Conservation (phyloP, 2,888 invertebrate genomes). For the Macaria liturata region DNA sequence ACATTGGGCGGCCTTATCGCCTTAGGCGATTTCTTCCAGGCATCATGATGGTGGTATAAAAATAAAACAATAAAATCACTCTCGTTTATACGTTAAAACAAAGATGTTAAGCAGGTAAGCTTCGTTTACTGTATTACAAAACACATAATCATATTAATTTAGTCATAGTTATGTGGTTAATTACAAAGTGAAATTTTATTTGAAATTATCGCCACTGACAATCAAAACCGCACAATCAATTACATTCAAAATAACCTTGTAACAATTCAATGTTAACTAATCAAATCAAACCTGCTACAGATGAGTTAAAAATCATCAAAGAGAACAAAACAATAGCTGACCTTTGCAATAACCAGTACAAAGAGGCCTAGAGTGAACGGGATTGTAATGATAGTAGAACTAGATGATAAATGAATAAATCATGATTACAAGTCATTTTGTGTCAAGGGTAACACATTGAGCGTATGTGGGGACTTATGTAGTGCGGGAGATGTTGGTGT, state of each 20-base stretch:
- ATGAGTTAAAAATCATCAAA: constrained; percentile 1
- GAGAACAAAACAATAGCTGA: constrained; percentile 6
- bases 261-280: not conserved
- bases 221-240: not conserved
- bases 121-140: too few relatives aligned
- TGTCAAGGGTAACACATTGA: constrained; percentile 52
- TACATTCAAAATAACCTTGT: constrained; percentile 1
- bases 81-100: too few relatives aligned
- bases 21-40: too few relatives aligned
- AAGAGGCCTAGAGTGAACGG: constrained; percentile 39
- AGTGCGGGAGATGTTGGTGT: constrained; percentile 5
- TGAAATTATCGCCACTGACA: too few relatives aligned
- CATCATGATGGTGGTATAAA: too few relatives aligned
- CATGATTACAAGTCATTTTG: constrained; percentile 40
- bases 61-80: too few relatives aligned
- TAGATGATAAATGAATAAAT: constrained; percentile 47
- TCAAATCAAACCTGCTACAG: not conserved
- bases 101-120: too few relatives aligned
- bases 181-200: too few relatives aligned
- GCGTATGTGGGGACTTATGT: constrained; percentile 28
- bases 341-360: constrained; percentile 18
- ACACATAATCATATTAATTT: too few relatives aligned
- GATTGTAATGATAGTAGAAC: constrained; percentile 38
- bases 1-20: too few relatives aligned
- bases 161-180: too few relatives aligned